Base-by-base conservation (phyloP, 2,113 vertebrate genomes). In the Lamprologus sp. region DNA sequence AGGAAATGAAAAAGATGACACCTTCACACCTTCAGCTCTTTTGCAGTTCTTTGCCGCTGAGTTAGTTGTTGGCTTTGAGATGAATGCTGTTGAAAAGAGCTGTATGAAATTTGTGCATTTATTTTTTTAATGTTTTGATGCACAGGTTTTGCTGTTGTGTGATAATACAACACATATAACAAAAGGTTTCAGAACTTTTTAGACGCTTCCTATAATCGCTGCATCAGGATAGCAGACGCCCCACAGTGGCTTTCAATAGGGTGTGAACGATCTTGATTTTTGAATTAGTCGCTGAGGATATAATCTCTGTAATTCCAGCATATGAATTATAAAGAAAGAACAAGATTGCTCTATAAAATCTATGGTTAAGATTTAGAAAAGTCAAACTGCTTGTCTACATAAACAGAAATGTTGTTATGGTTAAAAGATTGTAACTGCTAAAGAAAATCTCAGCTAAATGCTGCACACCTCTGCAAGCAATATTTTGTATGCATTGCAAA, bases 1-100 rank as follows among this genome's bases (percentile, higher is more conserved):
- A 79, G 79, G 83, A 70, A 91, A 84, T 87, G 79, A 88, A 87
- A 89, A 83, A 68, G 68, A 91, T 77, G 79, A 55, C 84, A 65
- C 54, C 81, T 54, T 49, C 81, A 60, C 84, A 65, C 58, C 81
- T 54, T 45, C 83, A 80, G 63, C 53, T 82, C 86, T 86, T 89
- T 85, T 63, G 31, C 82, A n/a, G 28, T 37, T 55, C 65, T 79
- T 60, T 26, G 40, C 35, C 51, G 31, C 51, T 10, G 68, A 82
- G 55, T 13, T 45, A n/a, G n/a, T n/a, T 84, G 81, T 63, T 79
- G 56, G 79, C 86, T 84, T 68, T 4, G 21, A 82, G 82, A 84
- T 7, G 75, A 58, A n/a, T 9, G 40, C 31, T 53, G 11, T 6
- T 60, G 17, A 70, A 87, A 47, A 75, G 23, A 70, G 58, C 9